These are phyloP conservation scores for Autographa pulchrina DNA, from an alignment of 2,888 invertebrate species.

Conservation along the genomic window DNA sequence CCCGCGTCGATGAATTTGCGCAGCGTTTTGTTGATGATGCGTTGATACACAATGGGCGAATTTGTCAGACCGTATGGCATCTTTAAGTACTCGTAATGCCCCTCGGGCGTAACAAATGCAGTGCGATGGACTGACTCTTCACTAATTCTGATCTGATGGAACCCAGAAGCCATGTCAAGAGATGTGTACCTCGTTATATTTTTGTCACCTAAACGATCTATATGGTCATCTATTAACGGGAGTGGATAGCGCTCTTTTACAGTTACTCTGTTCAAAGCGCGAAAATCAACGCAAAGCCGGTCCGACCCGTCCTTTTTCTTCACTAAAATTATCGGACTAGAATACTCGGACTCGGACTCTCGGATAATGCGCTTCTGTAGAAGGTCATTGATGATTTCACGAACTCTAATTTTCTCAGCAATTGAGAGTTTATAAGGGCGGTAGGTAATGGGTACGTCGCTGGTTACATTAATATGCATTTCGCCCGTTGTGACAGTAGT, in stretches of 20 bases:
- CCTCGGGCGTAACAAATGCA: constrained; percentile 38
- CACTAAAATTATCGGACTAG: too few species aligned
- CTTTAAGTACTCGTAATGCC: constrained; percentile 17
- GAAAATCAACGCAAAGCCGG: constrained; percentile 28
- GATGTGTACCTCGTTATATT: constrained; percentile 32
- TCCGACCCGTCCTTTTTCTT: too few species aligned
- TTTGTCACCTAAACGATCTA: constrained; percentile 40
- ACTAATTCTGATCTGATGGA: constrained; percentile 42
- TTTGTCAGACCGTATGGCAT: constrained; percentile 10
- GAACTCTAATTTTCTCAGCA: too few species aligned
- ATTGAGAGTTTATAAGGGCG: too few species aligned
- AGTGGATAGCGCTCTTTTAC: constrained; percentile 35
- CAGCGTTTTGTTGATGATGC: constrained; percentile 5
- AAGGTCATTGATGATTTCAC: too few species aligned
- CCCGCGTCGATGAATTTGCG: neutral
- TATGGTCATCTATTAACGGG: constrained; percentile 51
- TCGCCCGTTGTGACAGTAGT: too few species aligned
- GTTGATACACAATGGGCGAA: constrained; percentile 10
- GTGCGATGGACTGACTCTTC: constrained; percentile 36
- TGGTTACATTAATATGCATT: too few species aligned
- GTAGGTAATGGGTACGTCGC: too few species aligned
- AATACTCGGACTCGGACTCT: too few species aligned
- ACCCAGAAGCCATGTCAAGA: constrained; percentile 48
- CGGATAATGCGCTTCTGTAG: too few species aligned
- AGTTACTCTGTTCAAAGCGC: constrained; percentile 13